phyloP scores from a whole-genome alignment of 2,797 vertebrate genomes.

The Molossus alvarezi region DNA sequence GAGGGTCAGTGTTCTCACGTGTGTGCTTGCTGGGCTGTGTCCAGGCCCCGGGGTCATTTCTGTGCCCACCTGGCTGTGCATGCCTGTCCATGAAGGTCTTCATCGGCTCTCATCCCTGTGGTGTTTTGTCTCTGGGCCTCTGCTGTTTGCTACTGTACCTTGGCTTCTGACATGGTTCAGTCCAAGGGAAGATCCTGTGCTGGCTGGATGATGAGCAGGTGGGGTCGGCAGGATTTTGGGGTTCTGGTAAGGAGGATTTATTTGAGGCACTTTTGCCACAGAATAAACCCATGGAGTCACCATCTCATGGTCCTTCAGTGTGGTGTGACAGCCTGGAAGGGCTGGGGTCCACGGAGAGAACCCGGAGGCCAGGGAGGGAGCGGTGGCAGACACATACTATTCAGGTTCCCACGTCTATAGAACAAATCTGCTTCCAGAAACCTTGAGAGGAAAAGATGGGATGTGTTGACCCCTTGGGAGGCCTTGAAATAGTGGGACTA shows the following conservation, averaged over 20 bases:
- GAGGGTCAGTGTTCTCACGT: accelerated
- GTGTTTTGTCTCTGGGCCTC: background rate
- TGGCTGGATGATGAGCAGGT: background rate
- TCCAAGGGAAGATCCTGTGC: background rate
- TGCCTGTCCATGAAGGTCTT: accelerated
- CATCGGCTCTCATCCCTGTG: accelerated
- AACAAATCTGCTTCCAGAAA: background rate
- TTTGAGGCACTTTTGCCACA: background rate
- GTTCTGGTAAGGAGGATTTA: background rate
- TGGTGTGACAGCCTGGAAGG: background rate
- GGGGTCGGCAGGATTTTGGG: background rate
- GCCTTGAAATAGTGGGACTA: no score
- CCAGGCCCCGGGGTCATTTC: background rate
- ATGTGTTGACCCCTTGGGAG: background rate
- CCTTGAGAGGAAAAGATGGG: background rate
- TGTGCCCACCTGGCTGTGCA: background rate
- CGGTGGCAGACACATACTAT: accelerated
- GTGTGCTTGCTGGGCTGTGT: background rate
- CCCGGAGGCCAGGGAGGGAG: accelerated
- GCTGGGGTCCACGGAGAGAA: background rate
- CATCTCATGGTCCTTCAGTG: no score
- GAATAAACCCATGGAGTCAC: background rate
- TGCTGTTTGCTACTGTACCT: background rate
- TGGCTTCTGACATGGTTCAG: background rate
- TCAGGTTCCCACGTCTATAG: background rate